Evolutionary conservation across 2,113 vertebrate genomes (phyloP).

Genomic region (Canis aureus): DNA sequence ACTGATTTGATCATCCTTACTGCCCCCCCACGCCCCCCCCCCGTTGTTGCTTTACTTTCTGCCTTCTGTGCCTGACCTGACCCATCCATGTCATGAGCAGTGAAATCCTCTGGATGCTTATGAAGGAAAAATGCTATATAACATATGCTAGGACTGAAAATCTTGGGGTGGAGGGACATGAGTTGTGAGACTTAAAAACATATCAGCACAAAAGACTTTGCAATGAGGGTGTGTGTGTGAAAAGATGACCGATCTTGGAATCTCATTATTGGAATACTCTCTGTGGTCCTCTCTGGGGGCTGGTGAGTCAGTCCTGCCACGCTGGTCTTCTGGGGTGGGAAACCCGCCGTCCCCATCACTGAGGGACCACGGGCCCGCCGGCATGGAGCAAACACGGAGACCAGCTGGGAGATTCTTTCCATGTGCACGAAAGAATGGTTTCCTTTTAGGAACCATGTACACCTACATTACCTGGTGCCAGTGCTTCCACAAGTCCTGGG

Average conservation of each 20-base stretch:
- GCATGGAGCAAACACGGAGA: rapidly evolving
- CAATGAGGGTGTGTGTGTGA: too few species aligned
- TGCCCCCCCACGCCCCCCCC: background rate
- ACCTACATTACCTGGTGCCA: rapidly evolving
- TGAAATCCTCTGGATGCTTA: background rate
- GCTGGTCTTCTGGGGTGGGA: background rate
- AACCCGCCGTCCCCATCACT: rapidly evolving
- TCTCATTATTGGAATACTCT: background rate
- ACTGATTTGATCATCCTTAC: background rate
- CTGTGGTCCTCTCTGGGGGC: background rate
- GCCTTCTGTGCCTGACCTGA: background rate
- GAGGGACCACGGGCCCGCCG: too few species aligned
- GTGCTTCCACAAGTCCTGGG: rapidly evolving
- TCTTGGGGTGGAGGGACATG: background rate
- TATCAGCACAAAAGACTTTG: background rate
- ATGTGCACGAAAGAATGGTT: background rate
- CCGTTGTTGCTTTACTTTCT: background rate
- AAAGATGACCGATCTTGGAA: background rate
- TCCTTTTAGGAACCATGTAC: background rate
- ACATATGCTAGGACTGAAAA: background rate
- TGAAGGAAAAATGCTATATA: background rate
- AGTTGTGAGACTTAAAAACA: background rate
- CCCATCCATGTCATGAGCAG: too few species aligned
- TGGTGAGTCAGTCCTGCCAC: rapidly evolving
- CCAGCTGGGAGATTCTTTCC: background rate